Evolutionary conservation across 2,797 vertebrate genomes (phyloP), one percentile per base, ranked within the genome.

Genomic region (Cirrhinus molitorella): DNA sequence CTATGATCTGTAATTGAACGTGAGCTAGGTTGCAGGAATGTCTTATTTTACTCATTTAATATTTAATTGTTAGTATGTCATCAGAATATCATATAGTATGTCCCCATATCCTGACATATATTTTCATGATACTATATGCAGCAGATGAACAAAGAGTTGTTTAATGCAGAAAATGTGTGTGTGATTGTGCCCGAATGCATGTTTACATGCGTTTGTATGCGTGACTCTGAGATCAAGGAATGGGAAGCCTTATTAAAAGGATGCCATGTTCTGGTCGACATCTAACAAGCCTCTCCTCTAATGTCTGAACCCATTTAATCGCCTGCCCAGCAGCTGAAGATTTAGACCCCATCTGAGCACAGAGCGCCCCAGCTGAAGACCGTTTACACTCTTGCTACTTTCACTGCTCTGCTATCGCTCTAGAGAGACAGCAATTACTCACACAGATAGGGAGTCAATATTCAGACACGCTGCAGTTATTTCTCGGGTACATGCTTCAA

Each of bases 201-300:
- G 28, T 82, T 31, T 81, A 13, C 49, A 14, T 82, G 61, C 34
- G 59, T 63, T 57, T 74, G 28, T 81, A 23, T 71, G 85, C 73
- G 75, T 77, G 70, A 72, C 31, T 68, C 25, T 28, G 71, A 82
- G 71, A 75, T 67, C 49, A 75, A 75, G 16, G 12, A 67, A 67
- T 13, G 34, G 10, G 4, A 47, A 75, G 34, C 12, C 23, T 83
- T 65, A 80, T 59, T 80, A 71, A 75, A 34, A 68, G 23, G 53
- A 78, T 87, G 72, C 14, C 80, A 59, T 77, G 70, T 16, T 55
- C 51, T 79, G 17, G 31, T 73, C 45, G 73, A 74, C 51, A 83
- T 83, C 73, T 77, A 76, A 83, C 43, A 66, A 37, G 19, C 72
- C 34, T 80, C 28, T 78, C 47, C 61, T 43, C 70, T 21, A 57